Percentiles rank a stretch among this genome's conserved stretches.
These are phyloP conservation scores for Alcedo atthis DNA, from an alignment of 2,797 vertebrate species.

Conservation along the genomic window DNA sequence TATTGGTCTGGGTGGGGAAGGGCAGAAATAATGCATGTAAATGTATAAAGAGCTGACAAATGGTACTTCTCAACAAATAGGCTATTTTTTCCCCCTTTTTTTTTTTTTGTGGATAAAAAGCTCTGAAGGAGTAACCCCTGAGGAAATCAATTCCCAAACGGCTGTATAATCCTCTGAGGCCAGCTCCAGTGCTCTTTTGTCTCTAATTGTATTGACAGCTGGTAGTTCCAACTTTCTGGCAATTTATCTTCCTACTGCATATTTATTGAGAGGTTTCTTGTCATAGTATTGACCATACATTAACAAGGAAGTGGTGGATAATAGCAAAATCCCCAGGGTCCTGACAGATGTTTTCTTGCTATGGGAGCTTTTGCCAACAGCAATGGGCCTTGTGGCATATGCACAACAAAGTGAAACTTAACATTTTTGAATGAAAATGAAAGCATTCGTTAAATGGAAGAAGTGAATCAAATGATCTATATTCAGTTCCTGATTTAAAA, in stretches of 20 bases:
- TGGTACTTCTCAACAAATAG: background rate
- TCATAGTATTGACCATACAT: constrained; percentile 61
- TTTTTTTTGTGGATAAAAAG: background rate
- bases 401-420: constrained; percentile 15
- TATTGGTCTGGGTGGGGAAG: background rate
- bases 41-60: background rate
- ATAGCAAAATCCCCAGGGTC: constrained; percentile 42
- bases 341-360: constrained; percentile 64
- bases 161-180: background rate
- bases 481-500: background rate
- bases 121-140: background rate
- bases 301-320: constrained; percentile 50
- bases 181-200: constrained; percentile 42
- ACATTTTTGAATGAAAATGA: constrained; percentile 3
- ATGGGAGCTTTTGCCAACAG: background rate
- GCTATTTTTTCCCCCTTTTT: background rate
- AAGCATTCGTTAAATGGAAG: constrained; percentile 23
- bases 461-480: background rate
- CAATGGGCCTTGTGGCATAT: background rate
- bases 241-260: constrained; percentile 64
- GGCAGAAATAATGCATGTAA: background rate
- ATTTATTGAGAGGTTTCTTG: constrained; percentile 72
- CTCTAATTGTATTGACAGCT: constrained; percentile 72
- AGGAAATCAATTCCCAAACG: constrained; percentile 69
- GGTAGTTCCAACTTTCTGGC: constrained; percentile 50